Evolutionary conservation across 2,888 invertebrate species (phyloP).

Genomic region (Cryptocheilus praepositus): DNA sequence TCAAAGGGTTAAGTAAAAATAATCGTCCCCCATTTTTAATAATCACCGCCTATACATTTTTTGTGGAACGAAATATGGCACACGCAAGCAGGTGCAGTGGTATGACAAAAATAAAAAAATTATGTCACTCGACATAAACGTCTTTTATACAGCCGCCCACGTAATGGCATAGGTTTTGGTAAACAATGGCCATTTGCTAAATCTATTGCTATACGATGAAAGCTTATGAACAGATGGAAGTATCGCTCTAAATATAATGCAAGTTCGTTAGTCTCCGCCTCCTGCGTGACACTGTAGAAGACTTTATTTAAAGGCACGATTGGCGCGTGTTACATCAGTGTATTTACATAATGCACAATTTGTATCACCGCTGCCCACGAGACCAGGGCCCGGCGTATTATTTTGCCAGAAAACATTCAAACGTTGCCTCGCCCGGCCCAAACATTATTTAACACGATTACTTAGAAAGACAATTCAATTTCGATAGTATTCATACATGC

Average conservation of each 20-base stretch:
- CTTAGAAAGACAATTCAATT: too few relatives aligned
- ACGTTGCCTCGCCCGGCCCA: too few relatives aligned
- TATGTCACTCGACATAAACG: background rate
- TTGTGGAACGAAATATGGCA: too few relatives aligned
- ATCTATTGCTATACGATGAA: background rate
- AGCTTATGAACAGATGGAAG: constrained; percentile 32
- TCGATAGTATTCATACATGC: too few relatives aligned
- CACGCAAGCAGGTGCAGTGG: too few relatives aligned
- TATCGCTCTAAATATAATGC: constrained; percentile 41
- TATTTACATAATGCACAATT: constrained; percentile 49
- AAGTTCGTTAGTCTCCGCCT: constrained; percentile 20
- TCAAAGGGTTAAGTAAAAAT: too few relatives aligned
- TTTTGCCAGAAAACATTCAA: too few relatives aligned
- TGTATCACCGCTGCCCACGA: constrained; percentile 20
- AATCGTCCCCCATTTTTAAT: too few relatives aligned
- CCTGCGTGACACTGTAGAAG: constrained; percentile 37
- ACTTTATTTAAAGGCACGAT: constrained; percentile 50
- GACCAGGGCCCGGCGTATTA: too few relatives aligned
- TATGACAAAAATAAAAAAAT: too few relatives aligned
- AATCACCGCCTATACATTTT: too few relatives aligned
- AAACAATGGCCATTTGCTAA: background rate
- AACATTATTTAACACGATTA: too few relatives aligned
- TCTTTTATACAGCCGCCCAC: background rate
- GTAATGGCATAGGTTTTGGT: background rate
- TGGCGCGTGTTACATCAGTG: constrained; percentile 24